Evolutionary conservation across 2,888 invertebrate genomes (phyloP), one percentile per base, ranked within the genome.

Genomic region (Erannis defoliaria): DNA sequence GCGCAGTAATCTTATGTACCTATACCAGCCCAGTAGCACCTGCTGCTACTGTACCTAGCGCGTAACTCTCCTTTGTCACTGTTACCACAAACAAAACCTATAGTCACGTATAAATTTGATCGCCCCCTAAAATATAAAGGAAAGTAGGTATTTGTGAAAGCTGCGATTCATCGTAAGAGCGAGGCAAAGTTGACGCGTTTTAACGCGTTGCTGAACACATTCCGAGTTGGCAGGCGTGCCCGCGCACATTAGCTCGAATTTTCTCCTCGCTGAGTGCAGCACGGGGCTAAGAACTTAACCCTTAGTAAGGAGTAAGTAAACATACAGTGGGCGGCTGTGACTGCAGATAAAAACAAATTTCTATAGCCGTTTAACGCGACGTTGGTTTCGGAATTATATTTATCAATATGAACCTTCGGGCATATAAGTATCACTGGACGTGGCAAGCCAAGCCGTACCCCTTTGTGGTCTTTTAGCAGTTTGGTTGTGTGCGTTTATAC

Each of bases 171-270:
- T 62, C 45, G 37, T 62, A 56, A 63, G 68, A 71, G 72, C 68
- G 74, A 77, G 76, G 75, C 73, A 74, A 82, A 81, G 80, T 81
- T 78, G 72, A 76, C 55, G 74, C 74, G 75, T 78, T 84, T 82
- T 79, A 84, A 75, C 80, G 73, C 75, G 72, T 81, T 76, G 71
- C 81, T 82, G 82, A 85, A 78, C 79, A 80, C 77, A 76, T 80
- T 72, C 71, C 78, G 82, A 86, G 82, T 85, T 82, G 76, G 72
- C 72, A 81, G 73, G 76, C 83, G 83, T 84, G 82, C 79, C 76
- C 60, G 66, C 66, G 82, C 85, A 86, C 79, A 81, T 83, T 77
- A 76, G 80, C 69, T 71, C 73, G 72, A 82, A 85, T 83, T 82
- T 84, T 76, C 74, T 64, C 56, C 68, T 57, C 67, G 57, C 72